A percentile compares a stretch with the other conserved stretches of the same genome.
These are phyloP conservation scores for Blastomussa wellsi DNA, from an alignment of 92 coral and sea anemone species.

Conservation along the genomic window DNA sequence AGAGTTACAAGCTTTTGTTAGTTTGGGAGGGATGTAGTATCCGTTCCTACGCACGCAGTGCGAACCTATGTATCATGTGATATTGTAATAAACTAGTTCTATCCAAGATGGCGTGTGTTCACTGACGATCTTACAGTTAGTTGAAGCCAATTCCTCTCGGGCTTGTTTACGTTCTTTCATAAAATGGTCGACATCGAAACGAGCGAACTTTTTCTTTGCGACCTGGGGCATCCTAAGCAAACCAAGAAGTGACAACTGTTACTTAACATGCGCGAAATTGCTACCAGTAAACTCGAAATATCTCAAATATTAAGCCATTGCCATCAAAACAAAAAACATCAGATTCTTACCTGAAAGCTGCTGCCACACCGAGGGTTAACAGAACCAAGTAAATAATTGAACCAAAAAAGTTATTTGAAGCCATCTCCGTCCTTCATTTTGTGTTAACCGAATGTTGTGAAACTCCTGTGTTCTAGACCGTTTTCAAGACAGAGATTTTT, in stretches of 20 bases:
- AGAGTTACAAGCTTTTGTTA: background rate
- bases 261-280: conserved; percentile 12
- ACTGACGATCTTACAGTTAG: too few relatives aligned
- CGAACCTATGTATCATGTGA: too few relatives aligned
- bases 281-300: conserved; percentile 27
- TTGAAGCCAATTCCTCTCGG: conserved; percentile 36
- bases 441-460: background rate
- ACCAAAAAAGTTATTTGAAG: conserved; percentile 28
- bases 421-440: conserved; percentile 10
- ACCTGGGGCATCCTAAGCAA: conserved; percentile 36
- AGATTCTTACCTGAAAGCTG: conserved; percentile 40
- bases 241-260: conserved; percentile 31
- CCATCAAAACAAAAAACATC: conserved; percentile 39
- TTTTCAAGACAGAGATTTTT: conserved; percentile 30
- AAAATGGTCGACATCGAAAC: conserved; percentile 44
- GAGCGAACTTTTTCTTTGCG: conserved; percentile 19
- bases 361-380: background rate
- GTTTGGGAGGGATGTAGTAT: too few relatives aligned
- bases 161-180: conserved; percentile 38
- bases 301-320: conserved; percentile 13
- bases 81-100: too few relatives aligned
- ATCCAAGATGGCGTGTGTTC: too few relatives aligned
- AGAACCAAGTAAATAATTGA: conserved; percentile 16
- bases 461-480: conserved; percentile 11
- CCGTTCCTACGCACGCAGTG: too few relatives aligned